Evolutionary conservation across 2,113 vertebrate genomes (phyloP).

Genomic region (Vireo altiloquus): DNA sequence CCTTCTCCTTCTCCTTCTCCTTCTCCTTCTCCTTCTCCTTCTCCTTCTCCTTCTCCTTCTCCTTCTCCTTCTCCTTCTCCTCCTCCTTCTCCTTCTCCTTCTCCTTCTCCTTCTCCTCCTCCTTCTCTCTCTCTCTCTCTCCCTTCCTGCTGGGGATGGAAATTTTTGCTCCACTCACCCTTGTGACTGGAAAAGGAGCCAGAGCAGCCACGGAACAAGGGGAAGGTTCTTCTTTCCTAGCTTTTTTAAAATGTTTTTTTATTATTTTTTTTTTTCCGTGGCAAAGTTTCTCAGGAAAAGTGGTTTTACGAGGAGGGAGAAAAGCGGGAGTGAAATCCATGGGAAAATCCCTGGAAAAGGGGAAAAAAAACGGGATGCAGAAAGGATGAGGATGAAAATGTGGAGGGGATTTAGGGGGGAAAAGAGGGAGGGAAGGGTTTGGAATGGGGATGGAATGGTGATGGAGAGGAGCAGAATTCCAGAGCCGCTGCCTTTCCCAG

Average conservation of each 20-base stretch:
- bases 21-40: too few species aligned
- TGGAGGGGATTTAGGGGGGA: neutral
- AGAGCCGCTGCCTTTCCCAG: neutral
- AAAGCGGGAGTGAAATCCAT: neutral
- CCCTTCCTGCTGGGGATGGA: constrained; percentile 32
- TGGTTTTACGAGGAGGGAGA: neutral
- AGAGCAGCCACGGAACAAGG: constrained; percentile 33
- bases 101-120: too few species aligned
- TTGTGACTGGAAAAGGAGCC: constrained; percentile 67
- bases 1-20: too few species aligned
- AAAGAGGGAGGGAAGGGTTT: neutral
- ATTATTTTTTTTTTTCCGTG: neutral
- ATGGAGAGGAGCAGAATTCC: too few species aligned
- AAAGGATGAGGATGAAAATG: neutral
- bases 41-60: too few species aligned
- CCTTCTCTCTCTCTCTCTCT: neutral
- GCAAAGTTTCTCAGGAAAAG: constrained; percentile 17
- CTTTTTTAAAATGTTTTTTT: too few species aligned
- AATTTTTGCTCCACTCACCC: constrained; percentile 62
- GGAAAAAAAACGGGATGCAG: accelerated
- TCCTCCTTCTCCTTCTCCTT: too few species aligned
- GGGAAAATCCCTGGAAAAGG: neutral
- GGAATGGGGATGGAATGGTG: too few species aligned
- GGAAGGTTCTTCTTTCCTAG: neutral
- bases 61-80: too few species aligned